These are phyloP conservation scores for Parelbella ahira DNA, from an alignment of 2,888 invertebrate genomes.

Conservation along the genomic window DNA sequence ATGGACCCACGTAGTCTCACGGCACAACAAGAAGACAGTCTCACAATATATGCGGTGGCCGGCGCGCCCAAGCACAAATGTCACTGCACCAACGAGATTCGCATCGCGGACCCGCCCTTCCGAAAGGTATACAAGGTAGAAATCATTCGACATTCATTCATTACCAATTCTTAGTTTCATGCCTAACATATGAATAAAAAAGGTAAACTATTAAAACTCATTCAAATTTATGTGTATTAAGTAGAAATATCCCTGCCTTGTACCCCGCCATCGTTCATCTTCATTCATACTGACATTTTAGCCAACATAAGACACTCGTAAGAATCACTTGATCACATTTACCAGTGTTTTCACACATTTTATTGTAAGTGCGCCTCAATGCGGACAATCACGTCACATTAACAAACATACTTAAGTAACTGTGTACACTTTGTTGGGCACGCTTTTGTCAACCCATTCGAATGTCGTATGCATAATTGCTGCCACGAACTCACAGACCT, in stretches of 20 bases:
- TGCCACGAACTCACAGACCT: no score
- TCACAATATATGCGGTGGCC: slow-evolving; percentile 81
- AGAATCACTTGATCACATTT: no score
- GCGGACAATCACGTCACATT: no score
- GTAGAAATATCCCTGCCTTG: slow-evolving; percentile 9
- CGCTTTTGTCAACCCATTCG: no score
- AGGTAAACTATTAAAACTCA: slow-evolving; percentile 4
- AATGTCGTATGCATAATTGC: no score
- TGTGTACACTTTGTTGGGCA: no score
- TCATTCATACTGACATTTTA: slow-evolving; percentile 23
- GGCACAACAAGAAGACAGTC: slow-evolving; percentile 94
- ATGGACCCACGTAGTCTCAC: slow-evolving; percentile 96
- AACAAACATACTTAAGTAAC: no score
- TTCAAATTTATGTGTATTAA: slow-evolving; percentile 3
- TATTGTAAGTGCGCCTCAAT: no score
- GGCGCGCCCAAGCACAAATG: slow-evolving; percentile 61
- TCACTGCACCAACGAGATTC: slow-evolving; percentile 50
- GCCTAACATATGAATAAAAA: neutral
- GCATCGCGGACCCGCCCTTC: slow-evolving; percentile 57
- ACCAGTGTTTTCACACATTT: no score
- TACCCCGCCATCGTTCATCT: slow-evolving; percentile 16
- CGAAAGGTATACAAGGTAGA: slow-evolving; percentile 73
- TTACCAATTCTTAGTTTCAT: slow-evolving; percentile 8
- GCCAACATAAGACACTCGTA: no score
- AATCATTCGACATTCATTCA: slow-evolving; percentile 29